Conservation (phyloP, 2,113 vertebrate species). For the Gallinago media region DNA sequence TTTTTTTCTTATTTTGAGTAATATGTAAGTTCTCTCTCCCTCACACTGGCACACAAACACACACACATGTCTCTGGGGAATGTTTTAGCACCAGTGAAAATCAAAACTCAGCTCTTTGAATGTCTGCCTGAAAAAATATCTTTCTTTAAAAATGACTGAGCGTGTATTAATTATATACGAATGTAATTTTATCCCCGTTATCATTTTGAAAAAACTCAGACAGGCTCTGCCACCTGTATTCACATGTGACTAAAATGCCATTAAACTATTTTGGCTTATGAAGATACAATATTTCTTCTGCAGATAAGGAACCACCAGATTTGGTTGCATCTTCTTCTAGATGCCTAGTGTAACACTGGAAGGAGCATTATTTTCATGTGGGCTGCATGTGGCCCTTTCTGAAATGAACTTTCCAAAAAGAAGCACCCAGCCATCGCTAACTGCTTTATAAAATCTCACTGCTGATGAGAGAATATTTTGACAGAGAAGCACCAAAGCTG, state of each 20-base stretch:
- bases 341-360: not conserved
- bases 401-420: not conserved
- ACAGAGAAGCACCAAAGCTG: not conserved
- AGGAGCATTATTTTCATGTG: not conserved
- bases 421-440: not conserved
- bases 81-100: constrained; percentile 7
- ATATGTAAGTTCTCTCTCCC: not conserved
- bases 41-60: not conserved
- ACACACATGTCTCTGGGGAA: not conserved
- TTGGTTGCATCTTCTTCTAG: not conserved
- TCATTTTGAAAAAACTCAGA: constrained; percentile 9
- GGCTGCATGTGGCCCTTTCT: not conserved
- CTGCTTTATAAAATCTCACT: not conserved
- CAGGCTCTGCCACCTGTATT: constrained; percentile 5
- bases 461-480: not conserved
- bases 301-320: not conserved
- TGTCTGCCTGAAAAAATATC: constrained; percentile 25
- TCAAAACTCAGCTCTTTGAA: constrained; percentile 15
- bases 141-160: constrained; percentile 28
- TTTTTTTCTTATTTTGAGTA: not conserved
- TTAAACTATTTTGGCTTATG: not conserved
- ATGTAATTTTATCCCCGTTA: constrained; percentile 35
- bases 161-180: constrained; percentile 35
- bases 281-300: not conserved
- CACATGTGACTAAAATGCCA: not conserved